A percentile compares a stretch with the other conserved stretches of the same genome.
Conservation (phyloP, 2,113 vertebrate genomes). For the Delphinapterus leucas region DNA sequence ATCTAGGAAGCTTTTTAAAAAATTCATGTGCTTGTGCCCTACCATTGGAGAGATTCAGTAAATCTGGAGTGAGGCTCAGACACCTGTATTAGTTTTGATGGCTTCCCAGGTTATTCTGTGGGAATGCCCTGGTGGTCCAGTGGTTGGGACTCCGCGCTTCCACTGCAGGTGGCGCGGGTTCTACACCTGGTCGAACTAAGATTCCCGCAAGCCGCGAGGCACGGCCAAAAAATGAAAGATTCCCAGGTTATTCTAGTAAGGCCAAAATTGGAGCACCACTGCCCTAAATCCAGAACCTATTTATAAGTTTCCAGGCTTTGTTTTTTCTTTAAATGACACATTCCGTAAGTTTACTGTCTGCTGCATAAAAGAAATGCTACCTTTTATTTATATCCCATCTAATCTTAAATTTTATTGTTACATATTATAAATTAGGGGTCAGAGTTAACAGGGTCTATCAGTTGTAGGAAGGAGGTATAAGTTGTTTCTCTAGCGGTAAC, state of each 20-base stretch:
- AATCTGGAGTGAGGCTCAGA: not conserved
- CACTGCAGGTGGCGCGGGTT: accelerated
- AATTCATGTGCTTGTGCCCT: not conserved
- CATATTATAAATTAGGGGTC: constrained; percentile 11
- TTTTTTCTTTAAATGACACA: not conserved
- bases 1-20: not conserved
- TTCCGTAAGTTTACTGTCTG: not conserved
- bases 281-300: not conserved
- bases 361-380: not conserved
- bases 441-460: not conserved
- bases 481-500: not conserved
- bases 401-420: constrained; percentile 14
- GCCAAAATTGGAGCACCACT: not conserved
- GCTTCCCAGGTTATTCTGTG: not conserved
- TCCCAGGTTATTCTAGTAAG: not conserved
- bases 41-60: not conserved
- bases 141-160: not conserved
- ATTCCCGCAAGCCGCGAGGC: not conserved
- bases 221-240: not conserved
- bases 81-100: not conserved
- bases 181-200: not conserved
- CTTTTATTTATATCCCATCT: not conserved
- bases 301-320: not conserved
- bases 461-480: not conserved
- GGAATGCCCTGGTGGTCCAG: not conserved